Conservation (phyloP, 2,113 vertebrate species). For the Sinocyclocheilus rhinocerous region DNA sequence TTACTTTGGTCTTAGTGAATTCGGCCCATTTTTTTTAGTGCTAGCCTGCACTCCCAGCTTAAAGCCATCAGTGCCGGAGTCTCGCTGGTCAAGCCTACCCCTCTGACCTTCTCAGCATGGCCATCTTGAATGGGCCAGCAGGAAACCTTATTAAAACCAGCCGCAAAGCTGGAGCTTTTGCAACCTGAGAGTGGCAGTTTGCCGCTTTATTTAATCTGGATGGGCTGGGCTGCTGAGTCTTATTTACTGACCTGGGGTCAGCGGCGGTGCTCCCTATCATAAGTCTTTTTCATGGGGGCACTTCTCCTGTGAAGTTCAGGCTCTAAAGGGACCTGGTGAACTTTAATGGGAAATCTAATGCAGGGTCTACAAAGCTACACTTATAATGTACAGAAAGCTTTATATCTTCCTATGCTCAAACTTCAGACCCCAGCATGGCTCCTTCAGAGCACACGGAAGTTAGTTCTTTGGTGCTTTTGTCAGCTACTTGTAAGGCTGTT, state of each 20-base stretch:
- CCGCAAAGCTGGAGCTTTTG: conserved; percentile 66
- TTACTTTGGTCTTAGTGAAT: conserved; percentile 35
- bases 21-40: conserved; percentile 32
- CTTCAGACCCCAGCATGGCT: background rate
- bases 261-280: conserved; percentile 54
- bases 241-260: conserved; percentile 69
- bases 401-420: conserved; percentile 46
- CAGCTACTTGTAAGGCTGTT: background rate
- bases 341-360: conserved; percentile 67
- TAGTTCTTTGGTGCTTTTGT: background rate
- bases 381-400: conserved; percentile 59
- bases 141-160: conserved; percentile 76
- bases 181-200: conserved; percentile 63
- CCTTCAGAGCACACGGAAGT: conserved; percentile 48
- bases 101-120: conserved; percentile 47
- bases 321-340: conserved; percentile 39
- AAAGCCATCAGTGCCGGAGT: conserved; percentile 60
- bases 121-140: conserved; percentile 60
- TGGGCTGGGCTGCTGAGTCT: conserved; percentile 55
- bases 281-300: conserved; percentile 71
- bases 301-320: conserved; percentile 72
- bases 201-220: conserved; percentile 72
- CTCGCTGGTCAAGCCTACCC: conserved; percentile 48
- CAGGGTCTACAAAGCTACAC: conserved; percentile 57
- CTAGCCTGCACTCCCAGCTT: conserved; percentile 51